These are phyloP conservation scores for Beroe forskalii DNA, from an alignment of 37 sponge, comb jelly and placozoan genomes.

Conservation along the genomic window DNA sequence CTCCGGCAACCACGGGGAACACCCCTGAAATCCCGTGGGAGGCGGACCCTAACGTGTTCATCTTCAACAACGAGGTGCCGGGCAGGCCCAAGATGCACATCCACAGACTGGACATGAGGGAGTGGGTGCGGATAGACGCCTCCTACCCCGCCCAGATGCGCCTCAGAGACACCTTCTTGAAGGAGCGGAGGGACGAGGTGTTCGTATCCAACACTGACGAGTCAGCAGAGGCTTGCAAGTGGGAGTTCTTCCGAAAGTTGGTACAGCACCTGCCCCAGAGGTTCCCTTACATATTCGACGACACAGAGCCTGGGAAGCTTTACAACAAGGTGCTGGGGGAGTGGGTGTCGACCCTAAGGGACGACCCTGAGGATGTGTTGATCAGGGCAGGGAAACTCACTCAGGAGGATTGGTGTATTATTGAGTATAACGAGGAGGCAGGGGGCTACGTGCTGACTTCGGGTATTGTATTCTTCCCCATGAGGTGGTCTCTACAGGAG, in stretches of 20 bases:
- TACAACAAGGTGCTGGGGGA: neutral
- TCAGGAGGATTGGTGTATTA: neutral
- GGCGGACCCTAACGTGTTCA: neutral
- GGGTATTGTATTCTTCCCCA: neutral
- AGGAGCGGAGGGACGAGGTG: neutral
- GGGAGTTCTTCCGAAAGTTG: neutral
- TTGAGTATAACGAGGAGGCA: neutral
- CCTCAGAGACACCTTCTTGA: neutral
- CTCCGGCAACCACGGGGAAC: neutral
- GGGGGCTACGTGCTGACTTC: neutral
- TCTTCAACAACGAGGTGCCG: neutral
- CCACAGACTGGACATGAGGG: neutral
- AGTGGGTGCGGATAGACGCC: neutral
- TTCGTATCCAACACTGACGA: neutral
- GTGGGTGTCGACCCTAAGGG: neutral
- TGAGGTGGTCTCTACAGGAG: neutral
- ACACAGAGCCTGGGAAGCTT: neutral
- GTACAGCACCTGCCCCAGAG: neutral
- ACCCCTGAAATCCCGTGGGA: neutral
- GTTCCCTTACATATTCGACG: neutral
- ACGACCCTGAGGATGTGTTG: neutral
- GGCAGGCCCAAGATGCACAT: neutral
- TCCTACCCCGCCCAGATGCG: neutral
- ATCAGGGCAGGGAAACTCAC: neutral
- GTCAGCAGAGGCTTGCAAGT: neutral